Percentiles rank a stretch among this genome's conserved stretches.
Conservation (phyloP, 2,888 invertebrate species). For the Microctonus brassicae region DNA sequence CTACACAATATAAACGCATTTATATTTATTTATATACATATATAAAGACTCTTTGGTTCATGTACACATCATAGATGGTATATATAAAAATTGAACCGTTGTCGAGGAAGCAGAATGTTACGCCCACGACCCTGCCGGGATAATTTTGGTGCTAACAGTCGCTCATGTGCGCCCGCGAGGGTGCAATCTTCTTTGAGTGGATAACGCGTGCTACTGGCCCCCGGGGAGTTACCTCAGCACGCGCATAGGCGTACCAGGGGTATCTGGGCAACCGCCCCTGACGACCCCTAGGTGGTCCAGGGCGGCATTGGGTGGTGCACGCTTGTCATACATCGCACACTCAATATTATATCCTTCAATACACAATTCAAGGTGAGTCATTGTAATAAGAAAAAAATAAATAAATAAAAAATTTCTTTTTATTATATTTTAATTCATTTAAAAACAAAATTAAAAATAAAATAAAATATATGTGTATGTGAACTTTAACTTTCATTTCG, state of each 20-base stretch:
- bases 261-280: conserved; percentile 63
- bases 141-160: conserved; percentile 56
- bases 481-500: not conserved
- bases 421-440: no score
- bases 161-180: conserved; percentile 42
- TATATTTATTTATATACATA: not conserved
- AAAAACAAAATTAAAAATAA: not conserved
- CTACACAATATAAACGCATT: not conserved
- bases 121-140: conserved; percentile 60
- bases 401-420: no score
- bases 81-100: conserved; percentile 4
- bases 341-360: not conserved
- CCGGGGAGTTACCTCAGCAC: conserved; percentile 57
- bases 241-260: conserved; percentile 59
- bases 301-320: conserved; percentile 67
- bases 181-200: conserved; percentile 51
- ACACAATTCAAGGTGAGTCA: conserved; percentile 2
- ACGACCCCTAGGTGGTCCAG: conserved; percentile 69
- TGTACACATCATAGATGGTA: conserved; percentile 9
- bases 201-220: conserved; percentile 48
- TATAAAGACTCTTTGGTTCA: no score
- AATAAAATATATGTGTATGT: not conserved
- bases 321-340: conserved; percentile 38
- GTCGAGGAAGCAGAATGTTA: conserved; percentile 39
- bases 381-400: not conserved